Conservation (phyloP, 2,113 vertebrate genomes). For the Vulpes lagopus region DNA sequence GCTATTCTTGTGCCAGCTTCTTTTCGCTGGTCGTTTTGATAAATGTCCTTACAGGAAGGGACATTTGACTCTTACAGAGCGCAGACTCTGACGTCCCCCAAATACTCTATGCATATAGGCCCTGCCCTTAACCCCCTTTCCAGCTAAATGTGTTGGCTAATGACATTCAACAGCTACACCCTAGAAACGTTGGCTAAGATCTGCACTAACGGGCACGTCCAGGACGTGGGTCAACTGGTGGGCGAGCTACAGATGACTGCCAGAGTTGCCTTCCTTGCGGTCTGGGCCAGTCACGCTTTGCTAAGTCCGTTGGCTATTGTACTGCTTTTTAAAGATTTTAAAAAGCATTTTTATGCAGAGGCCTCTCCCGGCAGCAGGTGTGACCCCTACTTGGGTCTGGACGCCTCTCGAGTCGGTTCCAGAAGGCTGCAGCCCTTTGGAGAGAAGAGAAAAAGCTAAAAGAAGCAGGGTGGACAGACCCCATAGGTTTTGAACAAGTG, state of each 20-base stretch:
- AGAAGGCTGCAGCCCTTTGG: background rate
- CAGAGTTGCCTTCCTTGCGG: background rate
- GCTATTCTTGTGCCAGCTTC: background rate
- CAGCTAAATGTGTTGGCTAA: conserved; percentile 19
- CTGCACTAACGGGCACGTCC: background rate
- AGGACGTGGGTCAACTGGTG: conserved; percentile 29
- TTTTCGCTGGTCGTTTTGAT: background rate
- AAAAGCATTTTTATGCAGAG: conserved; percentile 57
- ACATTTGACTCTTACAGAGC: background rate
- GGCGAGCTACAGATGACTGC: conserved; percentile 58
- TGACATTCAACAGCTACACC: conserved; percentile 71
- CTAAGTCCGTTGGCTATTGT: conserved; percentile 33
- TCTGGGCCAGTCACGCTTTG: conserved; percentile 59
- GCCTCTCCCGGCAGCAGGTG: conserved; percentile 36
- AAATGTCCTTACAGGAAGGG: background rate
- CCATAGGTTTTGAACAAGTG: background rate
- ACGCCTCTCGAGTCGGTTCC: background rate
- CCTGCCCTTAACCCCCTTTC: background rate
- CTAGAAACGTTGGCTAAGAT: conserved; percentile 62
- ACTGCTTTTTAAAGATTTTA: background rate
- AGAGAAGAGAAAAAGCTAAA: background rate
- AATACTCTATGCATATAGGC: background rate
- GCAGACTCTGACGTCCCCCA: background rate
- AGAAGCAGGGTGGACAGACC: background rate
- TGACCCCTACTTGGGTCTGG: conserved; percentile 14